phyloP scores from a whole-genome alignment of 2,113 vertebrate species.

The Lanius collurio region DNA sequence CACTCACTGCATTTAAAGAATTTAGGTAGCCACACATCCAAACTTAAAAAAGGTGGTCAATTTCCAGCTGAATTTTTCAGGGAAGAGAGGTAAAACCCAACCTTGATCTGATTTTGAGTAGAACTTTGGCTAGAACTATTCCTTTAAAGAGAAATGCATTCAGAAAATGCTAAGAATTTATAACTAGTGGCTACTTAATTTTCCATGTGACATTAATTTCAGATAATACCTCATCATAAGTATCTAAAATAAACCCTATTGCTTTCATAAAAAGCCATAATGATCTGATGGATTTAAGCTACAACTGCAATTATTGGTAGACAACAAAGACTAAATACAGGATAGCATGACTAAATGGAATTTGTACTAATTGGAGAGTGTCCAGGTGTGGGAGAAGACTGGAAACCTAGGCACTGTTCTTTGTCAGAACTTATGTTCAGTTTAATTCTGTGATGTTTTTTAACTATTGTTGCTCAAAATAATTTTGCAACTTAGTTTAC shows the following conservation, averaged over 20 bases:
- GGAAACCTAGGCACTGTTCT: neutral
- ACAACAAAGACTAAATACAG: neutral
- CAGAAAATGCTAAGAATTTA: neutral
- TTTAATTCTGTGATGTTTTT: neutral
- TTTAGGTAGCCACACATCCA: neutral
- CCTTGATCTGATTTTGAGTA: neutral
- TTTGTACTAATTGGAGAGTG: neutral
- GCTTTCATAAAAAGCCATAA: neutral
- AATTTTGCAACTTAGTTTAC: slow-evolving; percentile 25
- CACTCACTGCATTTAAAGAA: neutral
- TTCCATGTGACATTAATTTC: neutral
- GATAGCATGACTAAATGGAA: neutral
- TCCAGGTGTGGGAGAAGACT: neutral
- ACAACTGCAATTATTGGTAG: neutral
- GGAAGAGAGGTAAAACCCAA: neutral
- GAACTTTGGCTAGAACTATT: neutral
- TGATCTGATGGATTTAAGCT: neutral
- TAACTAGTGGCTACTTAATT: neutral
- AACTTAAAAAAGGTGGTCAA: neutral
- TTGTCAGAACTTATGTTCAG: slow-evolving; percentile 1
- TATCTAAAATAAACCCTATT: neutral
- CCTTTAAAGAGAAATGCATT: neutral
- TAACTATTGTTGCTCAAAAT: neutral
- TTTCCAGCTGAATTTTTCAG: neutral
- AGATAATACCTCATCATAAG: neutral